Base-by-base conservation (phyloP, 2,797 vertebrate species). In the Bradypodion pumilum region DNA sequence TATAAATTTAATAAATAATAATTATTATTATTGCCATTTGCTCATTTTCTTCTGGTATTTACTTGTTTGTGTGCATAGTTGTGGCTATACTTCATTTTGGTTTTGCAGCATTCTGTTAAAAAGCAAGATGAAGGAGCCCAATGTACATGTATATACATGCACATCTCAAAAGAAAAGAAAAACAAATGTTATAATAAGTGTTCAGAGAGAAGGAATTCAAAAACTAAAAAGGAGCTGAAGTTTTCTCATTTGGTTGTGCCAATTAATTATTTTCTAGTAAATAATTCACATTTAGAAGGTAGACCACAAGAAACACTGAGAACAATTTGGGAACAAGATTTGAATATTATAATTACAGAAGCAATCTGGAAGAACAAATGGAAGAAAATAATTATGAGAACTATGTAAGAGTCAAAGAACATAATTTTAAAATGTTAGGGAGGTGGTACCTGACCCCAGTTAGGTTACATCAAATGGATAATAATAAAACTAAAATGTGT, bases 171-270 rank as follows among this genome's bases (percentile, higher is more conserved):
- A 42, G 35, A 78, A n/a, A 44, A 62, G 35, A 37, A 75, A 91
- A 90, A 90, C 13, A 88, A 90, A 75, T 56, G 81, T 78, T 86
- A 63, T 87, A 84, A 88, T 89, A 92, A 81, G 83, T 89, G 89
- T n/a, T 56, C 40, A 63, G 82, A 75, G 27, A 62, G 75, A 70
- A 0, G 2, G 69, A 27, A 19, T 25, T 79, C 60, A 23, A 7
- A 78, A 78, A 78, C 86, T 59, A 86, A 68, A 49, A 23, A 52
- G 37, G 46, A 27, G 15, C n/a, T 49, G 21, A 29, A 80, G 44
- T 80, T 40, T 32, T n/a, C 79, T 68, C 46, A 49, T 5, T 15
- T 70, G n/a, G 16, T 52, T 77, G 27, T 63, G 32, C 40, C n/a
- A 81, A 12, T 62, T 62, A 70, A 27, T 63, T 46, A 8, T 4